Percentiles rank a stretch among this genome's conserved stretches.
Evolutionary conservation across 2,113 vertebrate species (phyloP).

Genomic region (Hypanus sabinus): DNA sequence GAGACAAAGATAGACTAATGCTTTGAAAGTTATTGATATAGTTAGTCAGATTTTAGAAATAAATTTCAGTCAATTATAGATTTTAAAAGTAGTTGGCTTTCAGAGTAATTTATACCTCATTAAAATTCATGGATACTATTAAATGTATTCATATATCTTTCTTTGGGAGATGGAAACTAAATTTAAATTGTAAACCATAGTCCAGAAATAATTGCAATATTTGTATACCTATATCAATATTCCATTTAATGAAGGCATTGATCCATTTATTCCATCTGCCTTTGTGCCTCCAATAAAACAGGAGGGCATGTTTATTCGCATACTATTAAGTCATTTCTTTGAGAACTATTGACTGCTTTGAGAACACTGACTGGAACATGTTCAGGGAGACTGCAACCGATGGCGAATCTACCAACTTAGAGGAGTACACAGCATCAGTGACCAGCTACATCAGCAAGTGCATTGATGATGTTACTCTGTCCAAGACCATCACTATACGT

Average conservation of each 20-base stretch:
- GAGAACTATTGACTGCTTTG: too few relatives aligned
- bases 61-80: constrained; percentile 22
- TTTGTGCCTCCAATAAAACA: background rate
- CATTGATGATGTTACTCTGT: too few relatives aligned
- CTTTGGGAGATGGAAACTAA: background rate
- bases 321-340: background rate
- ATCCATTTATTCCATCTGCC: background rate
- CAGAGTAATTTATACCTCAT: background rate
- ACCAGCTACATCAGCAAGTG: too few relatives aligned
- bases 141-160: background rate
- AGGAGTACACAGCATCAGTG: too few relatives aligned
- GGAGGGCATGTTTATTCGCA: background rate
- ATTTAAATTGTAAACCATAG: background rate
- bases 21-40: background rate
- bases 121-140: background rate
- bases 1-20: background rate
- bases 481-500: too few relatives aligned
- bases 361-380: too few relatives aligned
- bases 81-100: background rate
- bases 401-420: too few relatives aligned
- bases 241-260: background rate
- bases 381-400: too few relatives aligned
- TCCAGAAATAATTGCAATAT: background rate
- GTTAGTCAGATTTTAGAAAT: background rate
- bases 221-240: background rate